Conservation (phyloP, 1,140 invertebrate species). For the Drosophila parvula region DNA sequence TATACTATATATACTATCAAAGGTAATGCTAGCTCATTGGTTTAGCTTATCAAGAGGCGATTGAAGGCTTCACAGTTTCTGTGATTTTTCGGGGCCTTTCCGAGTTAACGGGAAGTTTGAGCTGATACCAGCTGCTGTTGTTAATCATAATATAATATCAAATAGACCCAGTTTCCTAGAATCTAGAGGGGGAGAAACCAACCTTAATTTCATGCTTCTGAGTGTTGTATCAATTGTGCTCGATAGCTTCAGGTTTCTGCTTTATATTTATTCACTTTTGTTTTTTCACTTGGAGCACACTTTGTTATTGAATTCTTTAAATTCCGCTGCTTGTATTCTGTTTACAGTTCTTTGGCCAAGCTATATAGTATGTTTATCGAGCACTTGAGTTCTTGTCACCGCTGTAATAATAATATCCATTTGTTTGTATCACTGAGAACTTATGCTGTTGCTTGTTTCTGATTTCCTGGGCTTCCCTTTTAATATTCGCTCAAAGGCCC, state of each 20-base stretch:
- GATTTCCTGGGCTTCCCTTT: slow-evolving; percentile 17
- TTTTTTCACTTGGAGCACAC: slow-evolving; percentile 27
- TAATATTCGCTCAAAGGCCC: background rate
- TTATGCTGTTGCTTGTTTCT: slow-evolving; percentile 18
- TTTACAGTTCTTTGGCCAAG: slow-evolving; percentile 58
- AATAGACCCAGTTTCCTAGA: slow-evolving; percentile 11
- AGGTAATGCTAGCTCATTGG: slow-evolving; percentile 13
- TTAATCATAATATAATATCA: slow-evolving; percentile 10
- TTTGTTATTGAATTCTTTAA: slow-evolving; percentile 56
- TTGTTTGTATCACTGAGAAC: slow-evolving; percentile 30
- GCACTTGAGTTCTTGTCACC: slow-evolving; percentile 63
- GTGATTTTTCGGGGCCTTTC: slow-evolving; percentile 32
- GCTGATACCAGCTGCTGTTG: slow-evolving; percentile 12
- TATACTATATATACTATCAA: background rate
- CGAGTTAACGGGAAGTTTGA: slow-evolving; percentile 8
- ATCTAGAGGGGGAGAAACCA: slow-evolving; percentile 1
- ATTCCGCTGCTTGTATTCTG: slow-evolving; percentile 49
- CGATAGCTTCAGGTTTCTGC: slow-evolving; percentile 22
- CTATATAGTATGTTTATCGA: slow-evolving; percentile 54
- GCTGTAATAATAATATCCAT: slow-evolving; percentile 51
- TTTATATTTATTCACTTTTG: slow-evolving; percentile 37
- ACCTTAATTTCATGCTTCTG: slow-evolving; percentile 72
- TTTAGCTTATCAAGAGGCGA: slow-evolving; percentile 56
- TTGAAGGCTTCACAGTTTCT: slow-evolving; percentile 28
- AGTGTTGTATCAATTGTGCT: slow-evolving; percentile 66